These are phyloP conservation scores for Petrocephalus schoutedeni DNA, from an alignment of 2,797 vertebrate species.

Conservation along the genomic window DNA sequence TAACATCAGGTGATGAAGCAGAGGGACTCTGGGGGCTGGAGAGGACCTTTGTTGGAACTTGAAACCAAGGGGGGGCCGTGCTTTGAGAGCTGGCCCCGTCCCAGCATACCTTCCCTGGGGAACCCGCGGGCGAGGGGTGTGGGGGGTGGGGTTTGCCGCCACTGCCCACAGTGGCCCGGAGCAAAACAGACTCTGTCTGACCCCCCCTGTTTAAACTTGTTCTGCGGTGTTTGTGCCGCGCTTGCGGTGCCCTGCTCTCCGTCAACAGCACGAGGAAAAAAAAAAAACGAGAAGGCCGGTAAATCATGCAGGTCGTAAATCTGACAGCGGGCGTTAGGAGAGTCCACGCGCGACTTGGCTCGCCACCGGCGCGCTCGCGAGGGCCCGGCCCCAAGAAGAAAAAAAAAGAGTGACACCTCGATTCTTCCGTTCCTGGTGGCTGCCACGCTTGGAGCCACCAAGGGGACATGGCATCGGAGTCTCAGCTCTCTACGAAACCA, in stretches of 20 bases:
- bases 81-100: slow-evolving; percentile 4
- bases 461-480: not conserved
- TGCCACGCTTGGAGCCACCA: not conserved
- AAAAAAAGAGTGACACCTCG: not conserved
- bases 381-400: not conserved
- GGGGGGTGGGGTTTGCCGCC: not conserved
- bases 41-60: slow-evolving; percentile 10
- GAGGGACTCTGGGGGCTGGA: not conserved
- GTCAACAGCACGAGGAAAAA: not conserved
- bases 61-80: slow-evolving; percentile 1
- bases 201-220: slow-evolving; percentile 9
- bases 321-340: not conserved
- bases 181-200: slow-evolving; percentile 17
- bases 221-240: not conserved
- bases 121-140: not conserved
- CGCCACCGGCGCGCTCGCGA: not conserved
- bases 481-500: not conserved
- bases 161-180: slow-evolving; percentile 1
- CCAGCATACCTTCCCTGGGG: slow-evolving; percentile 20
- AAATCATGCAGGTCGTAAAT: not conserved
- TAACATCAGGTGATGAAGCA: slow-evolving; percentile 2
- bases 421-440: not conserved
- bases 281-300: not conserved
- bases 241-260: not conserved
- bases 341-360: not conserved